Conservation (phyloP, 2,888 invertebrate species). For the Synanthedon tipuliformis region DNA sequence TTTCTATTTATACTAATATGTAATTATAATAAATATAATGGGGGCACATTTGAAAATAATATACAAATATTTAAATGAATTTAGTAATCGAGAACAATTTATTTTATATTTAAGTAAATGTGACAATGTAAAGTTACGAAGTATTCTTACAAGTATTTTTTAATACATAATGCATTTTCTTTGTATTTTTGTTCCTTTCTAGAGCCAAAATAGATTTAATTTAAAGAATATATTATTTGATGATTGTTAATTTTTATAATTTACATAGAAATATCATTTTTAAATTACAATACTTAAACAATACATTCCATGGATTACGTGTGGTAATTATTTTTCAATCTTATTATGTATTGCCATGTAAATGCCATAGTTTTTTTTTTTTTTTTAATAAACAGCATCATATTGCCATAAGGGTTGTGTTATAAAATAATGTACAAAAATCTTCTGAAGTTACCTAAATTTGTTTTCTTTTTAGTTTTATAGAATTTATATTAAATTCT, state of each 20-base stretch:
- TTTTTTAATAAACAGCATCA: conserved; percentile 28
- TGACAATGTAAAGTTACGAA: too few relatives aligned
- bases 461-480: conserved; percentile 39
- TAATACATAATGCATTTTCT: neutral
- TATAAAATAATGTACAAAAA: conserved; percentile 51
- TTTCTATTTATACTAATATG: too few relatives aligned
- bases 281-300: neutral
- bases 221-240: conserved; percentile 3
- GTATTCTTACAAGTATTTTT: neutral
- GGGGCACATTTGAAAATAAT: too few relatives aligned
- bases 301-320: neutral
- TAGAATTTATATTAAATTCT: conserved; percentile 64
- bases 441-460: conserved; percentile 57
- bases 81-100: too few relatives aligned
- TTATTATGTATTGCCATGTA: conserved; percentile 22
- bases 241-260: neutral
- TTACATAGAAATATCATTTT: neutral
- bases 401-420: conserved; percentile 62
- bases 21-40: too few relatives aligned
- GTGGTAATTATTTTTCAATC: neutral
- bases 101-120: too few relatives aligned
- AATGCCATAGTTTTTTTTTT: conserved; percentile 47
- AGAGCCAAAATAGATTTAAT: conserved; percentile 11
- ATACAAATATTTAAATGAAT: too few relatives aligned
- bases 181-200: conserved; percentile 7